Conservation (phyloP, 2,113 vertebrate genomes). For the Pavo muticus region DNA sequence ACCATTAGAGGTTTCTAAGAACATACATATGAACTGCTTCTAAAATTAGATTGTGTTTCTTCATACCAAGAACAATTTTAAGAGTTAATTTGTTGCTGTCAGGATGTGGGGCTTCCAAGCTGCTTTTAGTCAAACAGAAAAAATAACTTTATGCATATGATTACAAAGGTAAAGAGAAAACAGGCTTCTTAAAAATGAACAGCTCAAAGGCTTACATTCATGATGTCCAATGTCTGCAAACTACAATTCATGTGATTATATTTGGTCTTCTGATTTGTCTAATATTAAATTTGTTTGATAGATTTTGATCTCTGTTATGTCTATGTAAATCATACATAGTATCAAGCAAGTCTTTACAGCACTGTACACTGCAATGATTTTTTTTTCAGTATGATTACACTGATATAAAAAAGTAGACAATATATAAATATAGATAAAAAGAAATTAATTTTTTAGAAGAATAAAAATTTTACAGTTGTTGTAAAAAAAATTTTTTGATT, state of each 20-base stretch:
- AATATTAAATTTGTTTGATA: background rate
- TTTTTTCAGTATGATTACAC: background rate
- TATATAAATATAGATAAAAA: background rate
- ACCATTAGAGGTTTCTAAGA: background rate
- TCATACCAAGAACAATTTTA: background rate
- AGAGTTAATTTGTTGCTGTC: background rate
- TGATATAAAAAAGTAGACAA: background rate
- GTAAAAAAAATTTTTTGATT: background rate
- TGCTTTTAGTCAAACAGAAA: background rate
- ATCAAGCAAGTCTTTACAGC: background rate
- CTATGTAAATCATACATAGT: background rate
- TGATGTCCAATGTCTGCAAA: background rate
- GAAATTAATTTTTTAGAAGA: background rate
- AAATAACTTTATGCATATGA: background rate
- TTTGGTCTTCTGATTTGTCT: background rate
- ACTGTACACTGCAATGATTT: background rate
- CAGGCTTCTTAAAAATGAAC: background rate
- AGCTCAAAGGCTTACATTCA: background rate
- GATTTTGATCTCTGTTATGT: background rate
- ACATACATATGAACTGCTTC: background rate
- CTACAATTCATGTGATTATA: background rate
- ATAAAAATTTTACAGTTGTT: background rate
- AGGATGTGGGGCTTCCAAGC: background rate
- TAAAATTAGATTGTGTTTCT: background rate
- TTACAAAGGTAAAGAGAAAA: background rate